phyloP scores from a whole-genome alignment of 2,888 invertebrate species.

The Leucophora obtusa region DNA sequence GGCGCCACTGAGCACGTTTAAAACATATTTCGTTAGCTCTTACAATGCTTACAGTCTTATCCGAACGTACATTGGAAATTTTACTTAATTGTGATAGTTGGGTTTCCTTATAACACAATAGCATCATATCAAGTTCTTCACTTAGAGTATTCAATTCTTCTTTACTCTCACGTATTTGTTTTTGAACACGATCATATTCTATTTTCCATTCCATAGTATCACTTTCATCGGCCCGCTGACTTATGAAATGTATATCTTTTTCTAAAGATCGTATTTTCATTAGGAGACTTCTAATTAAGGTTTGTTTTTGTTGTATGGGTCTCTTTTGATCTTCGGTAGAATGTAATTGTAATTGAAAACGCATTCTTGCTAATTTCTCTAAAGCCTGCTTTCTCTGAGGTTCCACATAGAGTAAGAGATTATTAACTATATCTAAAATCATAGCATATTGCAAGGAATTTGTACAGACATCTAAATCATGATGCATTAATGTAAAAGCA shows the following conservation, averaged over 20 bases:
- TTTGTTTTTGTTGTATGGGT: slow-evolving; percentile 95
- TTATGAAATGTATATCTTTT: slow-evolving; percentile 92
- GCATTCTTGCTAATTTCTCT: slow-evolving; percentile 91
- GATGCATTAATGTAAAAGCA: slow-evolving; percentile 98
- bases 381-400: slow-evolving; percentile 95
- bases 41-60: slow-evolving; percentile 87
- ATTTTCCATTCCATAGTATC: slow-evolving; percentile 81
- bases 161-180: slow-evolving; percentile 91
- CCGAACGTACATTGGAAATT: slow-evolving; percentile 83
- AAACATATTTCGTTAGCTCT: slow-evolving; percentile 97
- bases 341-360: slow-evolving; percentile 95
- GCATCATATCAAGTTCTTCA: slow-evolving; percentile 96
- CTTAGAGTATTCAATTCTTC: slow-evolving; percentile 91
- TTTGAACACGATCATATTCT: slow-evolving; percentile 84
- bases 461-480: slow-evolving; percentile 98
- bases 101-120: slow-evolving; percentile 93
- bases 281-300: slow-evolving; percentile 85
- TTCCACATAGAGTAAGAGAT: slow-evolving; percentile 96
- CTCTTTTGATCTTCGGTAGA: slow-evolving; percentile 94
- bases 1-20: slow-evolving; percentile 97
- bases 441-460: slow-evolving; percentile 97
- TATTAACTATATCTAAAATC: slow-evolving; percentile 98
- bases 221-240: slow-evolving; percentile 86
- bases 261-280: slow-evolving; percentile 92
- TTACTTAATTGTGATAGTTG: slow-evolving; percentile 82